Percentiles rank a stretch among this genome's conserved stretches.
Evolutionary conservation across 2,797 vertebrate genomes (phyloP).

Genomic region (Tapirus indicus): DNA sequence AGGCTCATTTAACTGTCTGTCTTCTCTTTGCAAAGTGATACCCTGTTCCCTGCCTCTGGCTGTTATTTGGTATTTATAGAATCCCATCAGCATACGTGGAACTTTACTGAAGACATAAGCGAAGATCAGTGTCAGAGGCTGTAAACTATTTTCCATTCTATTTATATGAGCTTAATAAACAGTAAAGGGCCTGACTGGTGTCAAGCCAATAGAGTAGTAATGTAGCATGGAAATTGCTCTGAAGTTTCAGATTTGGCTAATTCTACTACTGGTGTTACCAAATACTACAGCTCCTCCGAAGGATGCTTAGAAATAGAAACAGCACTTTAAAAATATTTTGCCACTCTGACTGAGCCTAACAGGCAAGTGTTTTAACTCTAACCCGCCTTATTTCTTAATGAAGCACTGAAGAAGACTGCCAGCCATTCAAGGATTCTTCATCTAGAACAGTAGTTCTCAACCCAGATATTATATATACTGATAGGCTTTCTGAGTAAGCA

Average conservation of each 20-base stretch:
- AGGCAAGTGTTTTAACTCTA: neutral
- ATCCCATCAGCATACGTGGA: slow-evolving; percentile 70
- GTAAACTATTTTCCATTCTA: slow-evolving; percentile 72
- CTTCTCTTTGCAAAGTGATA: slow-evolving; percentile 76
- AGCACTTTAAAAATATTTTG: slow-evolving; percentile 25
- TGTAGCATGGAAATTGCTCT: slow-evolving; percentile 55
- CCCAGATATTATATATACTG: neutral
- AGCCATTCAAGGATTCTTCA: neutral
- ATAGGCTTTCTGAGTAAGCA: neutral
- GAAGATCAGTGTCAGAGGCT: slow-evolving; percentile 66
- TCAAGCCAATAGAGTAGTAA: slow-evolving; percentile 69
- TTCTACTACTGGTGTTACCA: slow-evolving; percentile 53
- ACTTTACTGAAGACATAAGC: slow-evolving; percentile 79
- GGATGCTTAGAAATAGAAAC: slow-evolving; percentile 53
- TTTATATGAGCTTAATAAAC: slow-evolving; percentile 72
- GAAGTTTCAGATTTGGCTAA: slow-evolving; percentile 73
- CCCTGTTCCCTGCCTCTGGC: slow-evolving; percentile 70
- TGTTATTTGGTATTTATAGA: slow-evolving; percentile 80
- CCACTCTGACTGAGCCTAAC: neutral
- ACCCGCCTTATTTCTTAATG: neutral
- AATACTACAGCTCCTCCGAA: slow-evolving; percentile 3
- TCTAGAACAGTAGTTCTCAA: neutral
- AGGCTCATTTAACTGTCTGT: slow-evolving; percentile 73
- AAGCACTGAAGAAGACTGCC: neutral
- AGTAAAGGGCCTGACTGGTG: slow-evolving; percentile 56